These are phyloP conservation scores for Adelosebastes latens DNA, from an alignment of 2,797 vertebrate genomes.

Conservation along the genomic window DNA sequence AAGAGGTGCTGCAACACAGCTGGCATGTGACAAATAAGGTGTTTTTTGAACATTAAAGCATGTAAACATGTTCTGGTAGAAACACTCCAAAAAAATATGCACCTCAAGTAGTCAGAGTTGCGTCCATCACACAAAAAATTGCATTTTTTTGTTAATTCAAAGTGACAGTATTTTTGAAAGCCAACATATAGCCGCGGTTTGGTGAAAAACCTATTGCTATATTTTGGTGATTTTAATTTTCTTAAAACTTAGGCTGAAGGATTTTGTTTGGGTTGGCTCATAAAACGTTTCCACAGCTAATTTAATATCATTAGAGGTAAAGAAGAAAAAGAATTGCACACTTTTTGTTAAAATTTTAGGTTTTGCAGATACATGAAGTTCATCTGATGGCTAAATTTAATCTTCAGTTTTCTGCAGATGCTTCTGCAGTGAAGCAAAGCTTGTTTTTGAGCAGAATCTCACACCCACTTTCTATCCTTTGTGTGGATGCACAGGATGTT, in stretches of 20 bases:
- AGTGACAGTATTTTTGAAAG: neutral
- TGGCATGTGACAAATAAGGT: too few relatives aligned
- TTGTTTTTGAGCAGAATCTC: neutral
- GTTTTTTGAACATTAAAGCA: too few relatives aligned
- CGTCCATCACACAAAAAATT: neutral
- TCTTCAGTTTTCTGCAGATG: neutral
- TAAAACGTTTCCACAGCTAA: neutral
- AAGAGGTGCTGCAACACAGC: too few relatives aligned
- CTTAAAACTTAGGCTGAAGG: neutral
- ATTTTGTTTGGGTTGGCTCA: neutral
- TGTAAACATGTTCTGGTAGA: too few relatives aligned
- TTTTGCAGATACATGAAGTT: neutral
- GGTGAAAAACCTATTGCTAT: neutral
- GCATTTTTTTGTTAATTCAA: neutral
- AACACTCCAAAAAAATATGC: too few relatives aligned
- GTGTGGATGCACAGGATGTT: slow-evolving; percentile 28
- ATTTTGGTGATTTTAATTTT: neutral
- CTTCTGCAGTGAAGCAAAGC: neutral
- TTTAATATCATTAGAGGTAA: neutral
- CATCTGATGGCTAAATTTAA: neutral
- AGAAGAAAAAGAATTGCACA: neutral
- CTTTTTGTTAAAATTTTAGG: neutral
- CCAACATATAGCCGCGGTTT: neutral
- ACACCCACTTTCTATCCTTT: slow-evolving; percentile 7
- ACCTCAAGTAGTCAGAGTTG: neutral